Evolutionary conservation across 2,797 vertebrate genomes (phyloP).

Genomic region (Sebastes steindachneri): DNA sequence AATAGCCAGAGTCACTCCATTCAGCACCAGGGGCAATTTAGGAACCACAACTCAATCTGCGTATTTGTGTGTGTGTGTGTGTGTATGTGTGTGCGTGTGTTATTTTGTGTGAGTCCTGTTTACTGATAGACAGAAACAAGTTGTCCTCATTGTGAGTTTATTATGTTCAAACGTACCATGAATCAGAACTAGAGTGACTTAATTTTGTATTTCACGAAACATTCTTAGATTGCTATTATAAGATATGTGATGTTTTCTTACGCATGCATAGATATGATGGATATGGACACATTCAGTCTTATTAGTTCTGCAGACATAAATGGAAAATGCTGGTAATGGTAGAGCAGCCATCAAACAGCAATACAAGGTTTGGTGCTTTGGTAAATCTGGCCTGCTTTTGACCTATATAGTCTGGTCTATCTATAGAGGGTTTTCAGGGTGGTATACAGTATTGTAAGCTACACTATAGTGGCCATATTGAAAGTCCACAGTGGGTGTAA

Average conservation of each 20-base stretch:
- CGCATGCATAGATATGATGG: no score
- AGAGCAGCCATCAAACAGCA: neutral
- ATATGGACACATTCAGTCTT: neutral
- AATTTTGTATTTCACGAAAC: neutral
- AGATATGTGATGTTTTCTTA: neutral
- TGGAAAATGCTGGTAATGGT: neutral
- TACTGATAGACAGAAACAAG: neutral
- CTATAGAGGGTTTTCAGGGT: neutral
- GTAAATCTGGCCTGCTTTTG: neutral
- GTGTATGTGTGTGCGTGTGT: constrained; percentile 1
- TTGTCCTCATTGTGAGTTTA: neutral
- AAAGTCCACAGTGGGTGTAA: neutral
- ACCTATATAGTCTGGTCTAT: constrained; percentile 15
- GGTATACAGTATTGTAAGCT: neutral
- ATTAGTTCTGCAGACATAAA: neutral
- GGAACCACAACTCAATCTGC: constrained; percentile 45
- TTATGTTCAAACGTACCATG: neutral
- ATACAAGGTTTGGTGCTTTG: neutral
- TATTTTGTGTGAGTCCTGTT: neutral
- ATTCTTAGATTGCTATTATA: neutral
- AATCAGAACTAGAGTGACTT: neutral
- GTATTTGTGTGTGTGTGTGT: neutral
- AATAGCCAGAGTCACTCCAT: constrained; percentile 60
- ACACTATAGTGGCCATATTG: neutral
- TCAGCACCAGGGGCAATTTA: constrained; percentile 48